These are phyloP conservation scores for Gnatocerus cornutus DNA, from an alignment of 2,888 invertebrate species.

Conservation along the genomic window DNA sequence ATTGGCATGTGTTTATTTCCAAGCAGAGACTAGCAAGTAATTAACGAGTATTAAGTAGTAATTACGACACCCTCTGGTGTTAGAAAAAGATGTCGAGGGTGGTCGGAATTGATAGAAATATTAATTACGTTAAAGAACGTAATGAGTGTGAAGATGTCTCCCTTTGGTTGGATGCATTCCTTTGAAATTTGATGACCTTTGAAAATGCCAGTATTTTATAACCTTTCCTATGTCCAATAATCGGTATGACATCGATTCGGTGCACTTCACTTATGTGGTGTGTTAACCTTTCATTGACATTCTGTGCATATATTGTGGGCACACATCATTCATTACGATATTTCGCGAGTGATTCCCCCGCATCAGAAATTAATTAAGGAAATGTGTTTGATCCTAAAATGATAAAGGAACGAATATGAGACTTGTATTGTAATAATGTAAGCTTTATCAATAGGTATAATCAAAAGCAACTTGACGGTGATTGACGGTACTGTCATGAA, in stretches of 20 bases:
- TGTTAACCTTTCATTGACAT: slow-evolving; percentile 64
- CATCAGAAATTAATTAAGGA: slow-evolving; percentile 36
- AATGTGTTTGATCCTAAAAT: slow-evolving; percentile 15
- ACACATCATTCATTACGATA: slow-evolving; percentile 38
- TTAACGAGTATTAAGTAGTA: slow-evolving; percentile 63
- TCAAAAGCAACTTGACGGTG: slow-evolving; percentile 53
- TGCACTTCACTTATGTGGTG: slow-evolving; percentile 61
- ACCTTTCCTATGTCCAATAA: slow-evolving; percentile 63
- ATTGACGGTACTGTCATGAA: slow-evolving; percentile 53
- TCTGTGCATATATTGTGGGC: slow-evolving; percentile 51
- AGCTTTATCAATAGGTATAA: slow-evolving; percentile 50
- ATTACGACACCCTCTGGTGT: slow-evolving; percentile 57
- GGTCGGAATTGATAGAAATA: slow-evolving; percentile 47
- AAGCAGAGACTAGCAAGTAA: slow-evolving; percentile 60
- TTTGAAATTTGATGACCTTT: slow-evolving; percentile 56
- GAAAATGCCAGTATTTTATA: slow-evolving; percentile 60
- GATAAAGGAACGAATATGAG: slow-evolving; percentile 36
- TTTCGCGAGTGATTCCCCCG: slow-evolving; percentile 19
- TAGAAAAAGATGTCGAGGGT: slow-evolving; percentile 50
- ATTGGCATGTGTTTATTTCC: slow-evolving; percentile 62
- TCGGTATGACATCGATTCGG: slow-evolving; percentile 51
- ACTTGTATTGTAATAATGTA: slow-evolving; percentile 46
- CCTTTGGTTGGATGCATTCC: slow-evolving; percentile 34
- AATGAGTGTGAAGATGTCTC: slow-evolving; percentile 49
- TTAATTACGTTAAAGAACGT: slow-evolving; percentile 53